Evolutionary conservation across 2,797 vertebrate species (phyloP), one percentile per base, ranked within the genome.

Genomic region (Aldrovandia affinis): DNA sequence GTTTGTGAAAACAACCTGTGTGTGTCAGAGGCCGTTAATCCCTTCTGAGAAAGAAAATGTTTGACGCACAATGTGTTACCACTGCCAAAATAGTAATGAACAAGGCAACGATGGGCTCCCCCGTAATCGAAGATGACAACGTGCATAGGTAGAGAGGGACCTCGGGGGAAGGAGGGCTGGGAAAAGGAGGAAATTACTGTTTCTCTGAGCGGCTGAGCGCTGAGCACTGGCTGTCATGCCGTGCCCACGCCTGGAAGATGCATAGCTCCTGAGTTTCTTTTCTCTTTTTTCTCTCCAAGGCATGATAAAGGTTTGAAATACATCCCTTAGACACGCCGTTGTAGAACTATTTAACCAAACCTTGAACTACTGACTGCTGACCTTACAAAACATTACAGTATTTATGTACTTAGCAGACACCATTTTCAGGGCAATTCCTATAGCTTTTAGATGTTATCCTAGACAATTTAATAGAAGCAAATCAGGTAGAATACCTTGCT

Each of bases 1-100:
- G 73, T 73, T 73, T 73, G 15, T 77, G 42, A 77, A 47, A 47
- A 77, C 73, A 70, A 70, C 65, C 65, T 39, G 65, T 14, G 8
- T 39, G 65, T 36, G 70, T 42, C 70, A 47, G 22, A 20, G 25
- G 73, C 73, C 25, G n/a, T 47, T 47, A 47, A 42, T 47, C 42
- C 68, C 20, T 77, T 47, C 15, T 18, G 25, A 47, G 73, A 22
- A 20, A 12, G 22, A 47, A n/a, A 77, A 47, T 39, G 70, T 75
- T 75, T 44, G 18, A 9, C 20, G 36, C 22, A n/a, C 14, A 22
- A 44, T 44, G 39, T 44, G 70, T 39, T 75, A 42, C 39, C 22
- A 20, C 39, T 25, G 70, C 65, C 65, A 44, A 47, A 77, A 77
- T n/a, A 47, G 12, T 33, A 20, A 39, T 36, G 68, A 70, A 70